Evolutionary conservation across 1,140 invertebrate genomes (phyloP).

Genomic region (Bactericera cockerelli): DNA sequence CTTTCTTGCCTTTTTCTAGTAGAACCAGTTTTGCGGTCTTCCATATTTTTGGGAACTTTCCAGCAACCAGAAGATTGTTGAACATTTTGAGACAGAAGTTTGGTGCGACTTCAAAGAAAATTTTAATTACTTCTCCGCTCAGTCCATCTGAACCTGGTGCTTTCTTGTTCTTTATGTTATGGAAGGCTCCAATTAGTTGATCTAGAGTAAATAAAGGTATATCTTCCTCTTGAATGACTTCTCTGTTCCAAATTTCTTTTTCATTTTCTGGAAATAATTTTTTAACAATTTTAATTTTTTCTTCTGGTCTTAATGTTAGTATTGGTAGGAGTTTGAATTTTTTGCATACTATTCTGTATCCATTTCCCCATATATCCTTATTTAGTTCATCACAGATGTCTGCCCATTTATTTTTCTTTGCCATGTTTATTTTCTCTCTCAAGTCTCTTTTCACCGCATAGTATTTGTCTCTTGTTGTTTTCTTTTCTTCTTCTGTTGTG

Average conservation of each 20-base stretch:
- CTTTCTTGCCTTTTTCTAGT: constrained; percentile 5
- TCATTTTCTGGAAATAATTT: not conserved
- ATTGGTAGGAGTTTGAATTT: not conserved
- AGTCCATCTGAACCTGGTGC: constrained; percentile 2
- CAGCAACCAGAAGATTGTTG: not conserved
- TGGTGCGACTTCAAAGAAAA: not conserved
- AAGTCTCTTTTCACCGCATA: not conserved
- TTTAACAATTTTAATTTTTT: not conserved
- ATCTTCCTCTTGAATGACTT: not conserved
- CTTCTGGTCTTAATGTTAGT: not conserved
- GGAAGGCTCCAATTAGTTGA: not conserved
- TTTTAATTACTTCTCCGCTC: not conserved
- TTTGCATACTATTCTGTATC: not conserved
- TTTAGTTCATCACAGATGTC: not conserved
- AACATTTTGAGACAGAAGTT: not conserved
- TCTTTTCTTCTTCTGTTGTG: constrained; percentile 5
- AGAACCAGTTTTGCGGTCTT: constrained; percentile 9
- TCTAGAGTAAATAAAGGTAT: not conserved
- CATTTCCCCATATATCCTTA: not conserved
- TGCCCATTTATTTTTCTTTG: not conserved
- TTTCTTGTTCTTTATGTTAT: not conserved
- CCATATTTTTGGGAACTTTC: constrained; percentile 1
- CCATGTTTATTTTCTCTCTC: not conserved
- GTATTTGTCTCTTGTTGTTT: not conserved
- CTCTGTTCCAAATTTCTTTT: not conserved